Evolutionary conservation across 2,888 invertebrate species (phyloP), one percentile per base, ranked within the genome.

Genomic region (Acrocyrtus sp.): DNA sequence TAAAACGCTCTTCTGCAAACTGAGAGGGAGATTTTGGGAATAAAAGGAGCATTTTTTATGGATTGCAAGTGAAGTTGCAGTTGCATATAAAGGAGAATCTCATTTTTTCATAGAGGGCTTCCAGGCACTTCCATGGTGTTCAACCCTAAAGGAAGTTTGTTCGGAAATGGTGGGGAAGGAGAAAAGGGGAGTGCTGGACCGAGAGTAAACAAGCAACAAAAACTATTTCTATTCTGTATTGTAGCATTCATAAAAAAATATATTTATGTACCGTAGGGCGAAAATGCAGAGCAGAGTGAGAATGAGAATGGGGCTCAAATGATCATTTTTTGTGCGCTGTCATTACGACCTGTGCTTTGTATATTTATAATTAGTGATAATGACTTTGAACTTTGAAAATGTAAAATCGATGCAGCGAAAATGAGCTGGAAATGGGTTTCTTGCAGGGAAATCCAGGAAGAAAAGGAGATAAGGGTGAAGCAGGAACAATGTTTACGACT

Each of bases 401-500:
- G 57, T 56, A 45, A 68, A 56, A 60, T 62, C 56, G 41, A 54
- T 62, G 39, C 15, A n/a, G n/a, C 68, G 62, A 61, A 62, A 67
- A 65, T 67, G 53, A 47, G 43, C 51, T 34, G 22, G n/a, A 48
- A 60, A 50, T 53, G 51, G 26, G 3, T 56, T 58, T 50, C 48
- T 53, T 51, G 12, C 19, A 68, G 77, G 69, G 77, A 27, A 15
- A 26, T 24, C n/a, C 27, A 12, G 76, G 76, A 29, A 56, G n/a
- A 41, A 72, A 70, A 72, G 78, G 78, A 43, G 39, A 65, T 24
- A 78, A 76, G 58, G 78, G 78, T n/a, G 76, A 76, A 19, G 45
- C 53, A n/a, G 74, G 73, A 19, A 61, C 39, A 21, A 27, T 41
- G n/a, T 60, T 66, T 54, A 22, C 67, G 12, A 53, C 60, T 24